Evolutionary conservation across 2,113 vertebrate species (phyloP).

Genomic region (Pollachius pollachius): DNA sequence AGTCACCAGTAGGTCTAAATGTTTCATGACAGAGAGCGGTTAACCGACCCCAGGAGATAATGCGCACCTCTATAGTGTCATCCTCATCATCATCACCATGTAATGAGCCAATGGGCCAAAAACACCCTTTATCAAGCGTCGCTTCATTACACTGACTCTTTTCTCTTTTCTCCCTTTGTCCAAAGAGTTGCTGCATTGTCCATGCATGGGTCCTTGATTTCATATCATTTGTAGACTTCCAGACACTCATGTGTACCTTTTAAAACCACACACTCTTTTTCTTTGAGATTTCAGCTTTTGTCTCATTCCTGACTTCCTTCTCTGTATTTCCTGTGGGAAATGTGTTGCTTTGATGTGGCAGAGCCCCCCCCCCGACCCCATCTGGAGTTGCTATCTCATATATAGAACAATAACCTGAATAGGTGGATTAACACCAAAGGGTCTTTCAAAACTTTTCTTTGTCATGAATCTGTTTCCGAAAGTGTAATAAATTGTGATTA

Average conservation of each 20-base stretch:
- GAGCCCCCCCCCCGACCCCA: constrained; percentile 8
- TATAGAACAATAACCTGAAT: constrained; percentile 19
- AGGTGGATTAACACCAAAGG: constrained; percentile 33
- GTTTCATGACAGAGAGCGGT: no score
- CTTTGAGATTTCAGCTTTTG: background rate
- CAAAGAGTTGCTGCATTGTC: no score
- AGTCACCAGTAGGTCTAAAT: no score
- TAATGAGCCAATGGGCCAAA: no score
- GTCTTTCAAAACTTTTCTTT: constrained; percentile 17
- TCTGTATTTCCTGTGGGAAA: background rate
- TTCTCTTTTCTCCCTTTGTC: no score
- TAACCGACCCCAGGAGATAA: no score
- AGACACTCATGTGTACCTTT: background rate
- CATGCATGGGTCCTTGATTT: no score
- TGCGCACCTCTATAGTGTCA: no score
- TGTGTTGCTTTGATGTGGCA: constrained; percentile 41
- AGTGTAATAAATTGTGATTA: constrained; percentile 37
- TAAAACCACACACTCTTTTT: background rate
- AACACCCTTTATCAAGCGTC: no score
- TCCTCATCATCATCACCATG: no score
- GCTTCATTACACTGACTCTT: no score
- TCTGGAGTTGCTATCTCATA: constrained; percentile 30
- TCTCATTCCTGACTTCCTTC: background rate
- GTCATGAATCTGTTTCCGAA: constrained; percentile 21
- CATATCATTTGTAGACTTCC: background rate